A percentile compares a stretch with the other conserved stretches of the same genome.
Evolutionary conservation across 2,888 invertebrate species (phyloP).

Genomic region (Rotaria magnacalcarata): DNA sequence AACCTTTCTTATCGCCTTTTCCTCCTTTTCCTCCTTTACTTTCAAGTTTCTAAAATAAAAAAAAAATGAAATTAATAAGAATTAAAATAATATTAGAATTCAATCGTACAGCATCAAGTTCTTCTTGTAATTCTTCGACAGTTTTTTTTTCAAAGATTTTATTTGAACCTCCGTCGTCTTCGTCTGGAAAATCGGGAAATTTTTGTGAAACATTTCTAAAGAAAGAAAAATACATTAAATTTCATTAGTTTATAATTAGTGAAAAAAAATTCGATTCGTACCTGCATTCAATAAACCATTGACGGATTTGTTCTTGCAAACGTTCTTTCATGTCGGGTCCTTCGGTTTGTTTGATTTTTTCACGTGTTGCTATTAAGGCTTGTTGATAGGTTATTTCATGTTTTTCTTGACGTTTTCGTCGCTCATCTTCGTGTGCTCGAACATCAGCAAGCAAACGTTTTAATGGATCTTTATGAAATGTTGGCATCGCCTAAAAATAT

Average conservation of each 20-base stretch:
- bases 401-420: slow-evolving; percentile 68
- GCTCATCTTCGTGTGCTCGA: slow-evolving; percentile 55
- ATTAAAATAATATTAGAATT: background rate
- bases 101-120: slow-evolving; percentile 54
- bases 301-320: slow-evolving; percentile 77
- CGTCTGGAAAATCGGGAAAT: slow-evolving; percentile 84
- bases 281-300: slow-evolving; percentile 79
- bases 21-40: slow-evolving; percentile 52
- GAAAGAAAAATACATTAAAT: background rate
- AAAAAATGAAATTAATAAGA: background rate
- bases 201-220: slow-evolving; percentile 59
- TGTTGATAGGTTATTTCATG: slow-evolving; percentile 70
- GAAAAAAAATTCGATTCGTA: slow-evolving; percentile 50
- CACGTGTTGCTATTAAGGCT: slow-evolving; percentile 64
- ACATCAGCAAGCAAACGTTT: slow-evolving; percentile 53
- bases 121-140: slow-evolving; percentile 57
- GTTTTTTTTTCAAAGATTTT: slow-evolving; percentile 67
- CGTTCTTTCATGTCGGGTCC: slow-evolving; percentile 76
- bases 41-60: slow-evolving; percentile 48
- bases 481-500: slow-evolving; percentile 53
- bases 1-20: slow-evolving; percentile 64
- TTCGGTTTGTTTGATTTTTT: slow-evolving; percentile 69
- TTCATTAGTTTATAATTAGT: background rate
- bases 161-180: slow-evolving; percentile 81
- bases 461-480: slow-evolving; percentile 50